Evolutionary conservation across 2,888 invertebrate species (phyloP).

Genomic region (Netelia virgata): DNA sequence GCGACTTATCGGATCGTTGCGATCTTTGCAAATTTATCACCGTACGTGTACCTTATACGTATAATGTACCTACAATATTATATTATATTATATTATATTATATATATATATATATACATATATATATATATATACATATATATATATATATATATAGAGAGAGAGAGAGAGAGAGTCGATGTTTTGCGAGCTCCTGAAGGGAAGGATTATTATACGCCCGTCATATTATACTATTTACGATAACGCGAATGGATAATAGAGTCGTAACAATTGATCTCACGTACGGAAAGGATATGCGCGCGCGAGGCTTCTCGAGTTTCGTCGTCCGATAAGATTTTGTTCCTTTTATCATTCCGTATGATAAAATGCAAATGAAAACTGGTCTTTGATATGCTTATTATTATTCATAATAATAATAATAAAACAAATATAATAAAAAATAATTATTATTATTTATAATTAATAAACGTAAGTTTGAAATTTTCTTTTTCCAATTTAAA

Average conservation of each 20-base stretch:
- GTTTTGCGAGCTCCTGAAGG: not conserved
- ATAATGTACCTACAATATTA: not conserved
- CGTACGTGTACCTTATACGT: slow-evolving; percentile 44
- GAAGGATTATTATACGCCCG: slow-evolving; percentile 40
- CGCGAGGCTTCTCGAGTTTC: not conserved
- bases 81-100: too few species aligned
- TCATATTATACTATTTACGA: slow-evolving; percentile 43
- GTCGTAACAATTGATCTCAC: slow-evolving; percentile 38
- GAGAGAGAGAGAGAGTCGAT: not conserved
- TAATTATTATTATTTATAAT: too few species aligned
- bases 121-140: not conserved
- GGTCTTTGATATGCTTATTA: too few species aligned
- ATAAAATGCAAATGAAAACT: too few species aligned
- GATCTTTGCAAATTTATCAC: slow-evolving; percentile 63
- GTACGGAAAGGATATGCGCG: slow-evolving; percentile 13
- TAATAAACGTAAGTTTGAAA: too few species aligned
- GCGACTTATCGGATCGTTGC: slow-evolving; percentile 62
- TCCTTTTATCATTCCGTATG: too few species aligned
- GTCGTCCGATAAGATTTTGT: too few species aligned
- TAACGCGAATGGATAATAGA: slow-evolving; percentile 48
- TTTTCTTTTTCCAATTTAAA: too few species aligned
- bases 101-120: slow-evolving; percentile 9
- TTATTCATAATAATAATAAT: too few species aligned
- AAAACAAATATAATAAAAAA: too few species aligned
- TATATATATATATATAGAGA: not conserved